Evolutionary conservation across 2,797 vertebrate species (phyloP).

Genomic region (Strix occidentalis): DNA sequence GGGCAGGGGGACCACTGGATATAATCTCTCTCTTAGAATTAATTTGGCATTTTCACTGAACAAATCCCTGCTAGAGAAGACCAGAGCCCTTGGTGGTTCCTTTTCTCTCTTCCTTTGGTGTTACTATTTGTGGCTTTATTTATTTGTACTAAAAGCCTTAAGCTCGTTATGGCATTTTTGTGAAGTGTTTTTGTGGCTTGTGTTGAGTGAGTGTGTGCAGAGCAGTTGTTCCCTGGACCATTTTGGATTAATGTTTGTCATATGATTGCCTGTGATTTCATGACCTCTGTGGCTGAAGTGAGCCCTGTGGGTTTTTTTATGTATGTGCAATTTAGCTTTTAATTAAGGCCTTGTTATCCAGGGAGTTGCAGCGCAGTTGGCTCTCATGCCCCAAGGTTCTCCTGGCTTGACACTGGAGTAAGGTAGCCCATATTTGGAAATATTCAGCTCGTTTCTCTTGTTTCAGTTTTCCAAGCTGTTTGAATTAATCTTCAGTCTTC

Average conservation of each 20-base stretch:
- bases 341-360: conserved; percentile 59
- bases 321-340: conserved; percentile 58
- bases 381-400: conserved; percentile 8
- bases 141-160: conserved; percentile 55
- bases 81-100: conserved; percentile 9
- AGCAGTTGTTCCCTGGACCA: conserved; percentile 42
- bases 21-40: not conserved
- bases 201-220: conserved; percentile 62
- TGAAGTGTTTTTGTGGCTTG: conserved; percentile 42
- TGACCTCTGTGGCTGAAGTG: conserved; percentile 54
- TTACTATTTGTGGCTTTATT: conserved; percentile 65
- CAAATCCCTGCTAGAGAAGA: not conserved
- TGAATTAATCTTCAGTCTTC: conserved; percentile 65
- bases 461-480: conserved; percentile 60
- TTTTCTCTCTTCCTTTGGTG: conserved; percentile 24
- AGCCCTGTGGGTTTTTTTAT: conserved; percentile 31
- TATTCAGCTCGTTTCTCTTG: conserved; percentile 23
- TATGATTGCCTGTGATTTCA: conserved; percentile 58
- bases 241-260: conserved; percentile 56
- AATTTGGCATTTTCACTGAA: conserved; percentile 15
- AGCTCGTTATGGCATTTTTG: conserved; percentile 36
- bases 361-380: conserved; percentile 41
- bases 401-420: conserved; percentile 14
- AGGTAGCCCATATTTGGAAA: conserved; percentile 66
- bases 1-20: not conserved